Evolutionary conservation across 2,797 vertebrate genomes (phyloP), one percentile per base, ranked within the genome.

Genomic region (Chelmon rostratus): DNA sequence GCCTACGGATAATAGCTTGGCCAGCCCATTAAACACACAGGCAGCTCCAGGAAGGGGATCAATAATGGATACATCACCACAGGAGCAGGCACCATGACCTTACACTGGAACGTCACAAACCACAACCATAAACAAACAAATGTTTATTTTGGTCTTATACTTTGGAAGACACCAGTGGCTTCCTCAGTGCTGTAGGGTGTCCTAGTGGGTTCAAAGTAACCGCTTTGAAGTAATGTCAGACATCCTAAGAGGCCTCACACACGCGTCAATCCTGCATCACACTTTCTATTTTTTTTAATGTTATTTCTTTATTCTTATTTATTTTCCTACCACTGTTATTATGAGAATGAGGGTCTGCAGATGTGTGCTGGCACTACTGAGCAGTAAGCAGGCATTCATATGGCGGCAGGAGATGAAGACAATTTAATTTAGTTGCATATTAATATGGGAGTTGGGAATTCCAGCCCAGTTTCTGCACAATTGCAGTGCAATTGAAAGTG

Each of bases 1-100:
- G 90, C 91, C 92, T 88, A 86, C 75, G 84, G 92, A 91, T 93
- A 94, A 93, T 93, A 91, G 92, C 91, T 86, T 83, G 89, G 91
- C 82, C 81, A 80, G 86, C 90, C 92, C 90, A 94, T 94, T 93
- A 93, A 92, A 91, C 87, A 91, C 89, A 89, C 89, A 88, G 86
- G 85, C 91, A 90, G 93, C 90, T 89, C 89, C 80, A 76, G 91
- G 88, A 92, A 89, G 78, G 69, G 44, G 81, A 93, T 95, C 92
- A 90, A 95, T 94, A 91, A 88, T 85, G 77, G 87, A 90, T 92
- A 88, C 90, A 91, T 90, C 90, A 88, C 93, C 80, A 81, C 86
- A 72, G 90, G 91, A 89, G 82, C 68, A 88, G 86, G 84, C 77
- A 57, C 82, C 74, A 56, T 92, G 93, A 93, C 92, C 92, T 92